phyloP scores from a whole-genome alignment of 2,113 vertebrate species.

The Centrocercus urophasianus region DNA sequence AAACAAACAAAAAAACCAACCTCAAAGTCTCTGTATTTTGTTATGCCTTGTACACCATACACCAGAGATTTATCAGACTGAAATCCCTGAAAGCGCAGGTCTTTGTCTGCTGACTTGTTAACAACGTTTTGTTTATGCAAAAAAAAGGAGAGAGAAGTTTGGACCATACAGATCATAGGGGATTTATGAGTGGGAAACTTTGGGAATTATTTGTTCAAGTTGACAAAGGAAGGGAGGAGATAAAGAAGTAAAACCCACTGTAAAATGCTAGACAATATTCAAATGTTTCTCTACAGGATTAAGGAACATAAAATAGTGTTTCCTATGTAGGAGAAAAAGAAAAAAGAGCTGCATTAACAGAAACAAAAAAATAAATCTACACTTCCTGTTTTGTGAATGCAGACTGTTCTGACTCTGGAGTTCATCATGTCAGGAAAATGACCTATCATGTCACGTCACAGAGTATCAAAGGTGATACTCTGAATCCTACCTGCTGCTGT shows the following conservation, averaged over 20 bases:
- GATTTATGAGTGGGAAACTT: slow-evolving; percentile 26
- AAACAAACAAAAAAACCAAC: neutral
- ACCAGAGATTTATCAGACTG: neutral
- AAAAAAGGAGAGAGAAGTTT: slow-evolving; percentile 18
- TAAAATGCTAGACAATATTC: neutral
- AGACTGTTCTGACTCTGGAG: neutral
- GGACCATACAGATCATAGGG: neutral
- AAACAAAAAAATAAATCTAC: neutral
- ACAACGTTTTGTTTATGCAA: slow-evolving; percentile 29
- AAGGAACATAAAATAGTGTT: neutral
- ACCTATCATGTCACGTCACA: neutral
- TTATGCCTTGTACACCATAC: neutral
- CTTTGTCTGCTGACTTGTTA: slow-evolving; percentile 36
- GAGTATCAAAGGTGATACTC: neutral
- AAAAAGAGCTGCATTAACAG: neutral
- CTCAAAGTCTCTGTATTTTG: neutral
- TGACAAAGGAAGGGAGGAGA: neutral
- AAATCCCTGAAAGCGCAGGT: slow-evolving; percentile 7
- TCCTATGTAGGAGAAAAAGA: neutral
- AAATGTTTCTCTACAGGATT: neutral
- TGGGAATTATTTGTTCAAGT: slow-evolving; percentile 23
- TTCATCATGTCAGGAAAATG: neutral
- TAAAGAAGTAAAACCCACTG: neutral
- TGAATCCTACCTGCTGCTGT: neutral
- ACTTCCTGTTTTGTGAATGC: neutral